These are phyloP conservation scores for Epizoanthus illoricatus DNA, from an alignment of 92 coral and sea anemone species.

Conservation along the genomic window DNA sequence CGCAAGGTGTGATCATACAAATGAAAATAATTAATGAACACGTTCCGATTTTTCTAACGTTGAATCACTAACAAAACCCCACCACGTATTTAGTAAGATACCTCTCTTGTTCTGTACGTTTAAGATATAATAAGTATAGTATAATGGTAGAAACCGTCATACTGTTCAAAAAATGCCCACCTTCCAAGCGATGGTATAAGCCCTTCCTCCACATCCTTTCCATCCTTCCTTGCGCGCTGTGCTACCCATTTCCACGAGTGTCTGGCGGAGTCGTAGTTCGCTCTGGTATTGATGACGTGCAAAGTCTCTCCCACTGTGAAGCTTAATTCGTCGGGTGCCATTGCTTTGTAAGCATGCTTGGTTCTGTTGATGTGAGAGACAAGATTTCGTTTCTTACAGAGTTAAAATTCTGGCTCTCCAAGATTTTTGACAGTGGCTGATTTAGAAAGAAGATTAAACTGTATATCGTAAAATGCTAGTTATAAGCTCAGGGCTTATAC, in stretches of 20 bases:
- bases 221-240: constrained; percentile 82
- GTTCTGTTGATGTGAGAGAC: constrained; percentile 54
- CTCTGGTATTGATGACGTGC: constrained; percentile 94
- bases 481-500: no score
- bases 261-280: constrained; percentile 85
- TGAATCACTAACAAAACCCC: no score
- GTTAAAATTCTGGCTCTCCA: no score
- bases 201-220: constrained; percentile 85
- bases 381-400: not conserved
- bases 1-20: no score
- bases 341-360: constrained; percentile 75
- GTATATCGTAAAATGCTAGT: not conserved
- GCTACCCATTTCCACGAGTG: constrained; percentile 99
- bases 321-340: constrained; percentile 81
- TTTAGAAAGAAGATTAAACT: not conserved
- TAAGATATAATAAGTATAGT: not conserved
- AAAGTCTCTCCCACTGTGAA: constrained; percentile 92
- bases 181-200: constrained; percentile 93
- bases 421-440: no score
- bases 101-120: not conserved
- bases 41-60: no score
- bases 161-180: constrained; percentile 42
- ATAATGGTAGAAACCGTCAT: not conserved
- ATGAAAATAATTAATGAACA: no score
- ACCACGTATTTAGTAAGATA: no score